Evolutionary conservation across 2,113 vertebrate genomes (phyloP).

Genomic region (Trichomycterus rosablanca): DNA sequence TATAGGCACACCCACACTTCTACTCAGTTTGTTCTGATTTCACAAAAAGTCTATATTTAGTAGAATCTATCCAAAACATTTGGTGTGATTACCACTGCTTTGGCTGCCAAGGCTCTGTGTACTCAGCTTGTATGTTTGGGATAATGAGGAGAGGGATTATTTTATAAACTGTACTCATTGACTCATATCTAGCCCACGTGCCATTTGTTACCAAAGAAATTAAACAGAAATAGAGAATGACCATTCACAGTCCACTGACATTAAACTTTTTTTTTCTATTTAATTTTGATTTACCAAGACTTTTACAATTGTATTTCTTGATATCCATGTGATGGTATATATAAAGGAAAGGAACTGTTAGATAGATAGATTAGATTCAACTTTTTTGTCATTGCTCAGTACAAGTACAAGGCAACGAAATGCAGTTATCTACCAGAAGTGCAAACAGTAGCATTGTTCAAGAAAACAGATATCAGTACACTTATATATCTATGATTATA

Average conservation of each 20-base stretch:
- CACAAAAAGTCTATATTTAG: constrained; percentile 5
- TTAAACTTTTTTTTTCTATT: constrained; percentile 5
- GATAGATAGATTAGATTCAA: too few relatives aligned
- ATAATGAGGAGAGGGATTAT: constrained; percentile 15
- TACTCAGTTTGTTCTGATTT: too few relatives aligned
- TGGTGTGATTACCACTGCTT: neutral
- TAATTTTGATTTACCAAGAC: constrained; percentile 27
- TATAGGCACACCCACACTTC: too few relatives aligned
- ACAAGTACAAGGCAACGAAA: too few relatives aligned
- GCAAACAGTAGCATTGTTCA: too few relatives aligned
- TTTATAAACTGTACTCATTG: constrained; percentile 8
- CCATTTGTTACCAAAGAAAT: constrained; percentile 11
- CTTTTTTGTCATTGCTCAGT: too few relatives aligned
- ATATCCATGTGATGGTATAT: neutral
- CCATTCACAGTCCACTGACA: constrained; percentile 9
- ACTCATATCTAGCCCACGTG: constrained; percentile 3
- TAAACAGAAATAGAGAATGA: constrained; percentile 22
- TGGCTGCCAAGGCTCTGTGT: constrained; percentile 11
- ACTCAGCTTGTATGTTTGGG: neutral
- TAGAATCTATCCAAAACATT: neutral
- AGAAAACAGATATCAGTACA: too few relatives aligned
- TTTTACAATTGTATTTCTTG: neutral
- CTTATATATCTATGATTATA: too few relatives aligned
- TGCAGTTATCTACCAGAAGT: too few relatives aligned
- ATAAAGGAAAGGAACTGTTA: neutral